These are phyloP conservation scores for Zygogramma bicolorata DNA, from an alignment of 2,888 invertebrate genomes.

Conservation along the genomic window DNA sequence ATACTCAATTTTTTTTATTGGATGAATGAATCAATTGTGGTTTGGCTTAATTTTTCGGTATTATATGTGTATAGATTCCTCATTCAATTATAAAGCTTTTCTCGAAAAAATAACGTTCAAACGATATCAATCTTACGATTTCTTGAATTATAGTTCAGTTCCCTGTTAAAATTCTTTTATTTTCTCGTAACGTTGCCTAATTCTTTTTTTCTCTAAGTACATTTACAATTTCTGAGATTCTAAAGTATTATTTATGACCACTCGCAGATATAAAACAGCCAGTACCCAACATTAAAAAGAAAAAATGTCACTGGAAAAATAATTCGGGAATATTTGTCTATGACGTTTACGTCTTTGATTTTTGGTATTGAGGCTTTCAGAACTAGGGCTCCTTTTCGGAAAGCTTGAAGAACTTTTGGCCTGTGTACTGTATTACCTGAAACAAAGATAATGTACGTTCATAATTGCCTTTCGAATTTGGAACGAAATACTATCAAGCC, in stretches of 20 bases:
- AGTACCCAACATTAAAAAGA: conserved; percentile 95
- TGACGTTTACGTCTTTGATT: conserved; percentile 97
- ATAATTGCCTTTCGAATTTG: neutral
- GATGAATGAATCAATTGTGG: too few species aligned
- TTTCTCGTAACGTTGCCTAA: too few species aligned
- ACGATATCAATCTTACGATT: too few species aligned
- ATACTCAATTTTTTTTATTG: too few species aligned
- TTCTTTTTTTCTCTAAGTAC: neutral
- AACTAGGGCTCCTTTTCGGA: conserved; percentile 87
- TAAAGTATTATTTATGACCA: conserved; percentile 23
- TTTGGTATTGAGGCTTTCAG: conserved; percentile 92
- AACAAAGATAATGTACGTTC: conserved; percentile 49
- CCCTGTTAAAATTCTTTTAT: too few species aligned
- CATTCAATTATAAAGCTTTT: too few species aligned
- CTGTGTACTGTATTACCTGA: conserved; percentile 71
- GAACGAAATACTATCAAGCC: neutral
- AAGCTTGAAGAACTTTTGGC: conserved; percentile 83
- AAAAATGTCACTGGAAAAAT: conserved; percentile 96
- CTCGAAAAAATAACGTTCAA: too few species aligned
- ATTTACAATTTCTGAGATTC: neutral
- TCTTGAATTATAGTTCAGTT: too few species aligned
- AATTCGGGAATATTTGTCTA: conserved; percentile 96
- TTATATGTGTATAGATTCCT: too few species aligned
- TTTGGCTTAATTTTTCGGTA: too few species aligned
- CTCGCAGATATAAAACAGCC: conserved; percentile 82